Conservation (phyloP, 2,888 invertebrate genomes). For the Metallyticus violacea region DNA sequence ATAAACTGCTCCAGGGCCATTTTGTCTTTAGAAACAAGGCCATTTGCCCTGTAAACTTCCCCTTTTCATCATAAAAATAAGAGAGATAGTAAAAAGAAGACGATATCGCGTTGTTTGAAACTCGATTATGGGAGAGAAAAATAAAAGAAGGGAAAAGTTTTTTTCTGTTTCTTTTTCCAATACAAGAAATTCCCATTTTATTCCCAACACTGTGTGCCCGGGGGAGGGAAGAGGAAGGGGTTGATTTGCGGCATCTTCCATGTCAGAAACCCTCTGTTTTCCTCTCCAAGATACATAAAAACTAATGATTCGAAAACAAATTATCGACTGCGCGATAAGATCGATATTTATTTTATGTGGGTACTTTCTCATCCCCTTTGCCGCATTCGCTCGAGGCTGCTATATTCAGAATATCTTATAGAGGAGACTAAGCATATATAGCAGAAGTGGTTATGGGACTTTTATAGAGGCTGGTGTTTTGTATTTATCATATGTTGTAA, state of each 20-base stretch:
- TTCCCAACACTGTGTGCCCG: background rate
- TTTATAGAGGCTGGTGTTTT: background rate
- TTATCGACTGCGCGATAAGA: background rate
- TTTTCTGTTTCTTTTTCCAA: background rate
- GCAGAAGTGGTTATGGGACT: background rate
- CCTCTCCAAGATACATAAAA: constrained; percentile 11
- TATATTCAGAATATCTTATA: background rate
- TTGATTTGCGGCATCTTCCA: constrained; percentile 4
- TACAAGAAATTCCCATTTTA: background rate
- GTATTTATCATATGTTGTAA: background rate
- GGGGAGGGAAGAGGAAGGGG: background rate
- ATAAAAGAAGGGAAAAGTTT: background rate
- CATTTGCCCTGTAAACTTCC: background rate
- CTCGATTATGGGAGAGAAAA: background rate
- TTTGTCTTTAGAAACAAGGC: background rate
- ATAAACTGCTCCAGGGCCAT: background rate
- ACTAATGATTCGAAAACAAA: constrained; percentile 6
- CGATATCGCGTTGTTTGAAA: background rate
- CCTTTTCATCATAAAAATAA: background rate
- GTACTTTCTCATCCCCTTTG: background rate
- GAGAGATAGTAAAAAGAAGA: background rate
- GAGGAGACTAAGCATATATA: background rate
- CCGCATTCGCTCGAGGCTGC: background rate
- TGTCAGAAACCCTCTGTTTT: constrained; percentile 13
- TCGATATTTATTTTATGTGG: constrained; percentile 5